Evolutionary conservation across 1,140 invertebrate genomes (phyloP), one percentile per base, ranked within the genome.

Genomic region (Drosophila kanapiae): DNA sequence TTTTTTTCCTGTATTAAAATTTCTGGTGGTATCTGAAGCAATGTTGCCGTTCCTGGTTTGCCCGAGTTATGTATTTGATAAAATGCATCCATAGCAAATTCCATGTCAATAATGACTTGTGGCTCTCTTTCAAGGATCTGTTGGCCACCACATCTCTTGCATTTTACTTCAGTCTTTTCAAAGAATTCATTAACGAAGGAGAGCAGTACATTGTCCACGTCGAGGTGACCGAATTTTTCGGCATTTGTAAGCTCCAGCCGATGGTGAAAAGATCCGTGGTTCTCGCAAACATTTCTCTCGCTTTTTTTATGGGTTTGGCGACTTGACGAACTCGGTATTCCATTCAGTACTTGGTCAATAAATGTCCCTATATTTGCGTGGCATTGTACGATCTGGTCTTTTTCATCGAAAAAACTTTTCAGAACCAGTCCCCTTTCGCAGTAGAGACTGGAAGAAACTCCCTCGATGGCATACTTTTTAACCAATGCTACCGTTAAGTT

Each of bases 331-430:
- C 23, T 48, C 6, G 23, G 14, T 59, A 60, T 60, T 33, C 29
- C 40, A 47, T 33, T 59, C 0, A 60, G 13, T 1, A 13, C 6
- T 42, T 60, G 9, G 0, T 33, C 29, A n/a, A 60, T 49, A 33
- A 60, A 49, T 7, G 11, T 6, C 0, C 38, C 27, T 2, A 59
- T 59, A 47, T 59, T 59, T 2, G 38, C 9, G 9, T 60, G 8
- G 13, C 40, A 59, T 18, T 31, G 1, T 14, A 48, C 16, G 0
- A 31, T 31, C 16, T 43, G 27, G 7, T 45, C n/a, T 31, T 31
- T 45, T 45, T 59, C 27, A 6, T 45, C 3, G 27, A 58, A 58
- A 40, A 57, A 58, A 57, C 14, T 38, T 57, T 16, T 51, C 9
- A 51, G 3, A 16, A 16, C 48, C 48, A 33, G 9, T 16, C 48